Evolutionary conservation across 2,888 invertebrate species (phyloP).

Genomic region (Ypsolopha sequella): DNA sequence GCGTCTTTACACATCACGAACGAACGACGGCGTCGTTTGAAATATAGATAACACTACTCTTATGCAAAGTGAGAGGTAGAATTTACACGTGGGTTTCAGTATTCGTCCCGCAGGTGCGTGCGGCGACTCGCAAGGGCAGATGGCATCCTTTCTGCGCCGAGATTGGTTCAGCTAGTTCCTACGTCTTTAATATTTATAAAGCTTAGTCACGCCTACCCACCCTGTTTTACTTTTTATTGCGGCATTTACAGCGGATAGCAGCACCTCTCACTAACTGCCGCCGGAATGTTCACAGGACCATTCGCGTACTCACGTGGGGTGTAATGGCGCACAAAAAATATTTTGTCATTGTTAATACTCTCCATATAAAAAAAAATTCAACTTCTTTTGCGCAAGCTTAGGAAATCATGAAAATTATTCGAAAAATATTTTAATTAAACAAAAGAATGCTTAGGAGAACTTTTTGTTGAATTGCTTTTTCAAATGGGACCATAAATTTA

Average conservation of each 20-base stretch:
- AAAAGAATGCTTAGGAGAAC: background rate
- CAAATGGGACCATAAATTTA: conserved; percentile 48
- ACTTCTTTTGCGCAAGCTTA: background rate
- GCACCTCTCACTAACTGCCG: background rate
- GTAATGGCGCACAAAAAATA: no score
- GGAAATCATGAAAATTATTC: conserved; percentile 3
- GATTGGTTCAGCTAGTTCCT: conserved; percentile 55
- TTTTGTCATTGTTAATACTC: no score
- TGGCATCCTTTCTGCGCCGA: conserved; percentile 45
- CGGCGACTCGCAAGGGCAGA: conserved; percentile 36
- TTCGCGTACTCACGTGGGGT: no score
- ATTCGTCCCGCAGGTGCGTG: conserved; percentile 43
- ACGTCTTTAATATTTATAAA: conserved; percentile 62
- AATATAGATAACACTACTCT: conserved; percentile 53
- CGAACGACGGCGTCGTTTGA: conserved; percentile 27
- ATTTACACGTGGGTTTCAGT: conserved; percentile 34
- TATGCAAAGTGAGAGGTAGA: conserved; percentile 54
- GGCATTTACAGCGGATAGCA: conserved; percentile 22
- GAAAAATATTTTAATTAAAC: conserved; percentile 4
- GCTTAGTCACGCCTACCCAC: conserved; percentile 44
- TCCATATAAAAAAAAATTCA: no score
- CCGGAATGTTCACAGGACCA: background rate
- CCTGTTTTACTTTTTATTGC: conserved; percentile 44
- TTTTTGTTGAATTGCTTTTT: conserved; percentile 5
- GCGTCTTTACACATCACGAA: conserved; percentile 47